Evolutionary conservation across 2,113 vertebrate species (phyloP).

Genomic region (Spheniscus mendiculus): DNA sequence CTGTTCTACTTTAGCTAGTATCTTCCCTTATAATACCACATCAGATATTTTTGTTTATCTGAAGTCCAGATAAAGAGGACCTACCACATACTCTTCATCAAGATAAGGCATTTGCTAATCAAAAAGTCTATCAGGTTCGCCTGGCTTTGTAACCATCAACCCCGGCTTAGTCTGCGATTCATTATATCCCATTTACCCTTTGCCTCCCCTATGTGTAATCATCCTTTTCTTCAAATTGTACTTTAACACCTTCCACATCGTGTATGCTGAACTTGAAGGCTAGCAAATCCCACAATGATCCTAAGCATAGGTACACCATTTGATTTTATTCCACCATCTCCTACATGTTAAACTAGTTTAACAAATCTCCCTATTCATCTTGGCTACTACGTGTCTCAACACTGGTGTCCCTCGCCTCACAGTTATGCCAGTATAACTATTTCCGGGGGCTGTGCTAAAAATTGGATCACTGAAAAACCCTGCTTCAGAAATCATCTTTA

Average conservation of each 20-base stretch:
- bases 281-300: not conserved
- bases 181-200: not conserved
- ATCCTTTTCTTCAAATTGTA: not conserved
- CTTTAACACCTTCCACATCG: not conserved
- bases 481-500: not conserved
- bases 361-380: not conserved
- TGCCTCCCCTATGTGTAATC: not conserved
- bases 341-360: not conserved
- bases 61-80: not conserved
- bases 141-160: not conserved
- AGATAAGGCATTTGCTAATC: not conserved
- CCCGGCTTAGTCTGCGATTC: not conserved
- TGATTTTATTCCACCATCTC: not conserved
- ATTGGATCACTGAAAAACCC: not conserved
- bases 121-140: not conserved
- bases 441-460: not conserved
- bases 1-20: not conserved
- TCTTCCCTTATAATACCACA: not conserved
- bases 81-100: not conserved
- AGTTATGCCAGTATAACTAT: not conserved
- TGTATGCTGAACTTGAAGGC: not conserved
- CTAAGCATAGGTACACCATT: not conserved
- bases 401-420: not conserved
- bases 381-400: not conserved
- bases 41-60: not conserved